A percentile compares a stretch with the other conserved stretches of the same genome.
Evolutionary conservation across 37 sponge, comb jelly and placozoan species (phyloP).

Genomic region (Haliclona indistincta): DNA sequence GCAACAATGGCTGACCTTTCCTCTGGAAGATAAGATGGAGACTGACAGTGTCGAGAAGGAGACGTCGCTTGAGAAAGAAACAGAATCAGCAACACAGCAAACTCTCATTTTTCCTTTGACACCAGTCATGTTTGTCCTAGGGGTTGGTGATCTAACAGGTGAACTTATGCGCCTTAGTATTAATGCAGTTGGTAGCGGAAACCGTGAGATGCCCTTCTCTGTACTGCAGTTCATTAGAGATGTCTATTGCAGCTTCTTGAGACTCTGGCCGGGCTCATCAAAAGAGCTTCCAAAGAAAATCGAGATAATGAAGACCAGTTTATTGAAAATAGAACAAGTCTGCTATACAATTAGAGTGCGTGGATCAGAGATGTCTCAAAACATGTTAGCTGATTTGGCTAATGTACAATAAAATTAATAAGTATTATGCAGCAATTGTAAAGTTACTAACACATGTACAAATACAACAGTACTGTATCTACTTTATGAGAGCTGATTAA

Average conservation of each 20-base stretch:
- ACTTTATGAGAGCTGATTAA: too few species aligned
- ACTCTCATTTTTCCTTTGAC: conserved; percentile 38
- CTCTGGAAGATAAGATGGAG: not conserved
- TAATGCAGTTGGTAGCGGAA: conserved; percentile 51
- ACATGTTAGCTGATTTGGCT: conserved; percentile 18
- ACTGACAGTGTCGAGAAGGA: too few species aligned
- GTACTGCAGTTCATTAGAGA: conserved; percentile 61
- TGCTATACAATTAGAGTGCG: conserved; percentile 80
- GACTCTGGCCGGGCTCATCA: conserved; percentile 11
- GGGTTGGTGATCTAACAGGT: conserved; percentile 86
- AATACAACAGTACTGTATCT: too few species aligned
- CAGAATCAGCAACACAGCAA: not conserved
- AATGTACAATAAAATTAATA: too few species aligned
- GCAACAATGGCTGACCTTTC: conserved; percentile 28
- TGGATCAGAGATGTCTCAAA: conserved; percentile 65
- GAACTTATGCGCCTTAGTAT: conserved; percentile 85
- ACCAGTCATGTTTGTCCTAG: conserved; percentile 65
- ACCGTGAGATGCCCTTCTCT: conserved; percentile 26
- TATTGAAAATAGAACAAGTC: conserved; percentile 78
- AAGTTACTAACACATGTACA: too few species aligned
- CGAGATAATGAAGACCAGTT: conserved; percentile 32
- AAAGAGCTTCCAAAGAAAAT: conserved; percentile 63
- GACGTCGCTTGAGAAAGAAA: not conserved
- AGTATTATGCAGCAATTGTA: too few species aligned
- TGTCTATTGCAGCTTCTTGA: conserved; percentile 44